These are phyloP conservation scores for Nyctalus aviator DNA, from an alignment of 2,797 vertebrate species.

Conservation along the genomic window DNA sequence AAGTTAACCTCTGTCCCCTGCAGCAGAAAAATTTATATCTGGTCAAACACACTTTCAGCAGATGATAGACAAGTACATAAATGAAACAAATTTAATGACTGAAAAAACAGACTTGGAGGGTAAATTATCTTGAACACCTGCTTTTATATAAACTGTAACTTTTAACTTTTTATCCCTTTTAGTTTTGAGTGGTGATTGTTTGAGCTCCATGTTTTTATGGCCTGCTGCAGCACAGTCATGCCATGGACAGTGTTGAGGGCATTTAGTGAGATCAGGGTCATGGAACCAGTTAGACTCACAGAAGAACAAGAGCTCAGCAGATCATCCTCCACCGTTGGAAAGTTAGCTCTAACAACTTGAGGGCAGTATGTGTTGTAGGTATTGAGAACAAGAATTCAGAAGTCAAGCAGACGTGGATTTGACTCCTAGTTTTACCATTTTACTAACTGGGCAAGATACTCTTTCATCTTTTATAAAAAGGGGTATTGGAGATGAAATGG, in stretches of 20 bases:
- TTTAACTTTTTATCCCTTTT: conserved; percentile 15
- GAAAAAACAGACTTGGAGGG: conserved; percentile 61
- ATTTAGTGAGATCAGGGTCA: not conserved
- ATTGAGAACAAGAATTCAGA: not conserved
- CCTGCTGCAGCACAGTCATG: not conserved
- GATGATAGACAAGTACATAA: conserved; percentile 86
- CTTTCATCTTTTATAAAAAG: conserved; percentile 2
- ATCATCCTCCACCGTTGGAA: not conserved
- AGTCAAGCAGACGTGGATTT: not conserved
- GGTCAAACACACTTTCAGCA: conserved; percentile 82
- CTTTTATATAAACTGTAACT: not conserved
- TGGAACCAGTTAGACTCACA: not conserved
- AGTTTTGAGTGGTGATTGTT: conserved; percentile 10
- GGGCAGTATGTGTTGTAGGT: not conserved
- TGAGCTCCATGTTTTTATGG: conserved; percentile 10
- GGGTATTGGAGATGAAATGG: not conserved
- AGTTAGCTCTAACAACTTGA: not conserved
- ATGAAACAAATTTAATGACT: conserved; percentile 86
- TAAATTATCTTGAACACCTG: conserved; percentile 55
- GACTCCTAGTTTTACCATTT: not conserved
- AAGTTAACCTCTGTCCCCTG: not conserved
- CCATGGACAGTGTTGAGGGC: not conserved
- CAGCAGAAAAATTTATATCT: conserved; percentile 7
- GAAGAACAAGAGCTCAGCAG: not conserved
- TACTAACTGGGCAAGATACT: not conserved